Evolutionary conservation across 1,140 invertebrate genomes (phyloP).

Genomic region (Drosophila quadrilineata): DNA sequence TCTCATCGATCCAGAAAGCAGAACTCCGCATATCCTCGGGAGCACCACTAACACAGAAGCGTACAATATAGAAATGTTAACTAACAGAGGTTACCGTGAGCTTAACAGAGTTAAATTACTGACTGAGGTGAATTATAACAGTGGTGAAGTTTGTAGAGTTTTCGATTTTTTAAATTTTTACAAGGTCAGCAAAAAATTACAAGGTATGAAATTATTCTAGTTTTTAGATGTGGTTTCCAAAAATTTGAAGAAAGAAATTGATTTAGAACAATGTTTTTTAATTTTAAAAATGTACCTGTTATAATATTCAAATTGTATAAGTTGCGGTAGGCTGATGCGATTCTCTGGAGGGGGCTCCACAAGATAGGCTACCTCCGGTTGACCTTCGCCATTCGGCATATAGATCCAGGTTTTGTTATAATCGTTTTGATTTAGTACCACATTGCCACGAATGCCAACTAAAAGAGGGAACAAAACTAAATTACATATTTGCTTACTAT

Average conservation of each 20-base stretch:
- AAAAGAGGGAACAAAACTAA: background rate
- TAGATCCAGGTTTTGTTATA: conserved; percentile 86
- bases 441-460: conserved; percentile 69
- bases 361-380: conserved; percentile 83
- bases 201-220: too few species aligned
- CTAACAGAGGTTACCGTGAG: background rate
- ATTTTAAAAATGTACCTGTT: conserved; percentile 63
- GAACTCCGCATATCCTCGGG: conserved; percentile 37
- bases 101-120: background rate
- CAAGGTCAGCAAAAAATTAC: too few species aligned
- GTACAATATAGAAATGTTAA: background rate
- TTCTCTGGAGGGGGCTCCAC: conserved; percentile 67
- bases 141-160: too few species aligned
- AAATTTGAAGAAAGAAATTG: too few species aligned
- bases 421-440: conserved; percentile 71
- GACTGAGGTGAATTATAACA: too few species aligned
- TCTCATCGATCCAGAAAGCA: conserved; percentile 59
- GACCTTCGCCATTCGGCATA: conserved; percentile 85
- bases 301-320: conserved; percentile 81
- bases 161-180: too few species aligned
- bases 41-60: conserved; percentile 22
- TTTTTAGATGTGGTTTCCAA: too few species aligned
- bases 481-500: background rate
- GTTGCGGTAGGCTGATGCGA: conserved; percentile 49
- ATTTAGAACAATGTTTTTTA: background rate